A percentile compares a stretch with the other conserved stretches of the same genome.
phyloP scores from a whole-genome alignment of 2,797 vertebrate genomes.

The Typhlichthys eigenmanni region DNA sequence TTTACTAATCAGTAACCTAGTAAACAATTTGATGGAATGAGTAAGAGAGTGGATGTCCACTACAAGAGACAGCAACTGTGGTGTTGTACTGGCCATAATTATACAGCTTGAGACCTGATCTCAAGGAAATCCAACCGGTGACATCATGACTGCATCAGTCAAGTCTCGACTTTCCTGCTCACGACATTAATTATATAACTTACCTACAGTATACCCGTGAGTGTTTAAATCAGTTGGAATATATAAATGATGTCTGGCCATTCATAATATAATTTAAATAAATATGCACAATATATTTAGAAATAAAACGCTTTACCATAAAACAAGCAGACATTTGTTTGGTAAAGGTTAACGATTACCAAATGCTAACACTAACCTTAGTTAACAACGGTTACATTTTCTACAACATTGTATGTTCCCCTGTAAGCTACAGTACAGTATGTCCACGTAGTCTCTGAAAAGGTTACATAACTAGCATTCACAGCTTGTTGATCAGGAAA shows the following conservation, averaged over 20 bases:
- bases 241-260: neutral
- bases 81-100: neutral
- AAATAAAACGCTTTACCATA: no score
- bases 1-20: neutral
- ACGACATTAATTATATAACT: neutral
- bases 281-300: no score
- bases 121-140: neutral
- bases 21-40: constrained; percentile 1
- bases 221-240: neutral
- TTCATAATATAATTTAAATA: neutral
- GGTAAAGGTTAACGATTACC: no score
- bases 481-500: constrained; percentile 21
- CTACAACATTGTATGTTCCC: no score
- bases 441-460: neutral
- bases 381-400: no score
- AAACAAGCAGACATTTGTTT: no score
- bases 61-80: no score
- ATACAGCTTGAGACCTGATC: neutral
- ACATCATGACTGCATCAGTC: neutral
- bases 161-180: neutral
- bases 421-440: neutral
- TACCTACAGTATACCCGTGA: neutral
- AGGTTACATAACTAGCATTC: neutral
- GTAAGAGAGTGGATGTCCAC: no score
- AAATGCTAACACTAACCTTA: no score